These are phyloP conservation scores for Apis florea DNA, from an alignment of 1,140 invertebrate genomes.

Conservation along the genomic window DNA sequence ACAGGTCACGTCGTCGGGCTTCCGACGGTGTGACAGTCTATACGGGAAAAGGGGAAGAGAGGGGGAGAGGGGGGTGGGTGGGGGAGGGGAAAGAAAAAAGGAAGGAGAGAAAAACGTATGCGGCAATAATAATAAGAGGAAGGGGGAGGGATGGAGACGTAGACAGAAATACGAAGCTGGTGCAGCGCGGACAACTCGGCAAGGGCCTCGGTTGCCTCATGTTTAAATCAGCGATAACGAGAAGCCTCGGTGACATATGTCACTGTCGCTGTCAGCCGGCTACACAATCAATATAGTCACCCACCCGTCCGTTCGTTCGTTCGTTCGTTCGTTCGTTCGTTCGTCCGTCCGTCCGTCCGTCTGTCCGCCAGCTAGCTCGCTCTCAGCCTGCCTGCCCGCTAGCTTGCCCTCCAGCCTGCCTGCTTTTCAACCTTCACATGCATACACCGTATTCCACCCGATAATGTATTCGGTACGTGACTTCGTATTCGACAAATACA, in stretches of 20 bases:
- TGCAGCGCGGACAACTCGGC: conserved; percentile 71
- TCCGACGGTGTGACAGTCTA: conserved; percentile 52
- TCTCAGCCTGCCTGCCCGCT: conserved; percentile 48
- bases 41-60: conserved; percentile 45
- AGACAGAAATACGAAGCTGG: conserved; percentile 66
- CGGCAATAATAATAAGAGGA: conserved; percentile 63
- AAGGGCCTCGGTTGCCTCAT: conserved; percentile 77
- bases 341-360: conserved; percentile 41
- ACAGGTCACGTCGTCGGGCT: conserved; percentile 54
- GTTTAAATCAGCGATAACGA: conserved; percentile 82
- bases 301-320: conserved; percentile 62
- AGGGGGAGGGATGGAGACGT: conserved; percentile 52
- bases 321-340: conserved; percentile 55
- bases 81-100: conserved; percentile 6
- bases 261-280: conserved; percentile 80
- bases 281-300: conserved; percentile 74
- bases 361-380: conserved; percentile 25
- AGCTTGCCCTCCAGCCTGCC: conserved; percentile 57
- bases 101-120: conserved; percentile 41
- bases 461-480: conserved; percentile 68
- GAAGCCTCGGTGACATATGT: conserved; percentile 80
- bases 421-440: conserved; percentile 68
- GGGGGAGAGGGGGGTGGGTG: conserved; percentile 16
- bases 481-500: conserved; percentile 64
- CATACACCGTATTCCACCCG: conserved; percentile 63